Evolutionary conservation across 2,888 invertebrate genomes (phyloP), one percentile per base, ranked within the genome.

Genomic region (Branchipolynoe longqiensis): DNA sequence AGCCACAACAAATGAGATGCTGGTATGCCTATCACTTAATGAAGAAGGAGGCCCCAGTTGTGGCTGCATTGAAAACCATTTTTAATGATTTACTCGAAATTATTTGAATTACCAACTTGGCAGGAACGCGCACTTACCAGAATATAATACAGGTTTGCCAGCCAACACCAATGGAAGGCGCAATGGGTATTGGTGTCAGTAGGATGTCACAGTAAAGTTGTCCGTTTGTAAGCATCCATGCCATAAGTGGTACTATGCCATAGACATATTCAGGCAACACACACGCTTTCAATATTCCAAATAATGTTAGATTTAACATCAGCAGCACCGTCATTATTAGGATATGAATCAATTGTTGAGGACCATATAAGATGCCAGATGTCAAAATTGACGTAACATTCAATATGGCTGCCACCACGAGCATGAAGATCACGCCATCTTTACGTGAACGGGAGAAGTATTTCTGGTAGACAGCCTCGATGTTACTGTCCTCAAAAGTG

Each of bases 131-230:
- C 31, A 38, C 38, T 22, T 18, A 78, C 78, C 78, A 48, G 48
- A 41, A 78, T 1, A 78, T 78, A 33, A 78, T 48, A n/a, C 78
- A 78, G 14, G 48, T 18, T 25, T 78, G 78, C 78, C 78, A 78
- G 18, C 28, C 78, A 28, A 6, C 41, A 41, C 78, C 78, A 78
- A n/a, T 6, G 25, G 78, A 78, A 8, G 78, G 78, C 41, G 78
- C 41, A 25, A 78, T 28, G 22, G 41, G 78, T 18, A 48, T 31
- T 25, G 78, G 54, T 41, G 48, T 48, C 3, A 78, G 48, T 18
- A 78, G 40, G 78, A 78, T 48, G 78, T 78, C 78, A 78, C 78
- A 78, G 78, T 78, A 78, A 4, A 78, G 48, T 33, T 78, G 78
- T 1, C n/a, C 48, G 48, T 54, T 40, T 12, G 28, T 78, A 28